A percentile compares a stretch with the other conserved stretches of the same genome.
Evolutionary conservation across 2,113 vertebrate species (phyloP).

Genomic region (Dascyllus trimaculatus): DNA sequence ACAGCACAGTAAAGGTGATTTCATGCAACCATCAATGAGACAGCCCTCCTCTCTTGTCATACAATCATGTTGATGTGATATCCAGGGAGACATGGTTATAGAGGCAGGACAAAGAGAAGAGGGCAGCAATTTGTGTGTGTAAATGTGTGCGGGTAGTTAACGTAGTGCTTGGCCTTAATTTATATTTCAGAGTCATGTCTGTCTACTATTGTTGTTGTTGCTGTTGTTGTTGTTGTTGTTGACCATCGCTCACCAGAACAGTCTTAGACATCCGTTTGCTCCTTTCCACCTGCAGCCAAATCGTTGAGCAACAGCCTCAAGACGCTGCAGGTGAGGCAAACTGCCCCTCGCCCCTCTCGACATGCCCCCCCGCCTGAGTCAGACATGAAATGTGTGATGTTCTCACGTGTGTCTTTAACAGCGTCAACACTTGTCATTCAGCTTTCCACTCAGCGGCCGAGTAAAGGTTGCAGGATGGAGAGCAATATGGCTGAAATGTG

Average conservation of each 20-base stretch:
- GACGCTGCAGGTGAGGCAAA: conserved; percentile 20
- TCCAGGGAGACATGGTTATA: conserved; percentile 32
- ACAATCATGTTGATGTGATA: conserved; percentile 71
- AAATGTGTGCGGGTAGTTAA: not conserved
- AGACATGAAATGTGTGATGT: conserved; percentile 60
- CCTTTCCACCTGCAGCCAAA: conserved; percentile 23
- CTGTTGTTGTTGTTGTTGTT: conserved; percentile 40
- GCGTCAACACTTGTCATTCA: conserved; percentile 72
- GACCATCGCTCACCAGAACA: conserved; percentile 20
- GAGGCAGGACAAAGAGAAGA: conserved; percentile 36
- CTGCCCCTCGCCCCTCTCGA: not conserved
- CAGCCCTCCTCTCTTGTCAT: conserved; percentile 61
- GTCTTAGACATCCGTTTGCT: conserved; percentile 7
- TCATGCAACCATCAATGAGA: conserved; percentile 60
- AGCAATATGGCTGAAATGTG: conserved; percentile 41
- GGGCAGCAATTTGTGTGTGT: not conserved
- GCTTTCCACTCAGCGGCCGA: conserved; percentile 40
- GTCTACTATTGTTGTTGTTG: conserved; percentile 16
- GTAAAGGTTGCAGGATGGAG: conserved; percentile 53
- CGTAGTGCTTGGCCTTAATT: conserved; percentile 26
- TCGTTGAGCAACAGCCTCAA: conserved; percentile 44
- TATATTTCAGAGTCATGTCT: conserved; percentile 48
- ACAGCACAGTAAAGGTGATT: conserved; percentile 62
- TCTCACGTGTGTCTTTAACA: conserved; percentile 68
- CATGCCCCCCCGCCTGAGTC: conserved; percentile 33